These are phyloP conservation scores for Trilocha varians DNA, from an alignment of 2,888 invertebrate genomes.

Conservation along the genomic window DNA sequence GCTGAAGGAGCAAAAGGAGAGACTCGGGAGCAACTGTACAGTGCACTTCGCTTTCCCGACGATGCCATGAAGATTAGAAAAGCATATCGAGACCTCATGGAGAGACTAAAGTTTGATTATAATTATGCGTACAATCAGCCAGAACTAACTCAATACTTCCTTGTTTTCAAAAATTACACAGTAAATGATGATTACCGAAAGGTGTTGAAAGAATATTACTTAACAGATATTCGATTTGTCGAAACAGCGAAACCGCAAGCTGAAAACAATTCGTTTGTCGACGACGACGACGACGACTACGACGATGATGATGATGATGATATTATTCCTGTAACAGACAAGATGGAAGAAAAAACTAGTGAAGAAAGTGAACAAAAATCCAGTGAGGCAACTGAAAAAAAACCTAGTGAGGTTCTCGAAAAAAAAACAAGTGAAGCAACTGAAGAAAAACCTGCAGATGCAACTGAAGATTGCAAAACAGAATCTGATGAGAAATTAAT, in stretches of 20 bases:
- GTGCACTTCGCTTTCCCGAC: slow-evolving; percentile 71
- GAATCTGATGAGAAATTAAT: slow-evolving; percentile 70
- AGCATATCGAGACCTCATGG: slow-evolving; percentile 63
- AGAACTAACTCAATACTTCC: slow-evolving; percentile 78
- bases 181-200: slow-evolving; percentile 75
- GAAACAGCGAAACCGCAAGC: slow-evolving; percentile 47
- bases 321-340: slow-evolving; percentile 41
- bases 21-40: slow-evolving; percentile 71
- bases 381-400: slow-evolving; percentile 25
- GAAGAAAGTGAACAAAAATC: too few species aligned
- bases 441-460: too few species aligned
- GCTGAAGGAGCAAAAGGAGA: slow-evolving; percentile 76
- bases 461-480: too few species aligned
- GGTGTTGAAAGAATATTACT: slow-evolving; percentile 71
- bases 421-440: too few species aligned
- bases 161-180: slow-evolving; percentile 77
- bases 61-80: slow-evolving; percentile 57
- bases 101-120: slow-evolving; percentile 61
- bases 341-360: too few species aligned
- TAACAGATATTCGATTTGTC: slow-evolving; percentile 76
- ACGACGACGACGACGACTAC: too few species aligned
- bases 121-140: slow-evolving; percentile 68
- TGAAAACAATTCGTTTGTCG: slow-evolving; percentile 29
- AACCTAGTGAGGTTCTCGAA: too few species aligned
- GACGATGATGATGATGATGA: slow-evolving; percentile 36